Evolutionary conservation across 2,797 vertebrate species (phyloP).

Genomic region (Halcyon chelicuti): DNA sequence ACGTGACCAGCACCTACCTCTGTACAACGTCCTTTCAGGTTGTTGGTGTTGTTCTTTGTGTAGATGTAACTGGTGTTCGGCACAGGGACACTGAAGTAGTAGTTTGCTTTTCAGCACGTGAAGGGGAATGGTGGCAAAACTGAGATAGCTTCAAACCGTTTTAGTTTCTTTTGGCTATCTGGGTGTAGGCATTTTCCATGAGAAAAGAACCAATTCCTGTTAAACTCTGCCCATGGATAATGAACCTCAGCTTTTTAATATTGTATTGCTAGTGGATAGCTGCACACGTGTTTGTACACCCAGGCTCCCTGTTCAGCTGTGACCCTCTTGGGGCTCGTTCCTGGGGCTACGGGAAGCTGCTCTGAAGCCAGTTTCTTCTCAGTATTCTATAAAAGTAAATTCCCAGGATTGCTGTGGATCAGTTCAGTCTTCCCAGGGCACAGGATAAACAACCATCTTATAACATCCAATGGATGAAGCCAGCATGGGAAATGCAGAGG

Average conservation of each 20-base stretch:
- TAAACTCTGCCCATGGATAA: no score
- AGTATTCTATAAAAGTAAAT: background rate
- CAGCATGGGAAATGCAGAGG: background rate
- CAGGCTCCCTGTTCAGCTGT: background rate
- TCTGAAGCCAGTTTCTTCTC: background rate
- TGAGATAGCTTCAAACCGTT: background rate
- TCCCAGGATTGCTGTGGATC: background rate
- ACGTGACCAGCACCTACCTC: no score
- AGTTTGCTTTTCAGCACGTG: background rate
- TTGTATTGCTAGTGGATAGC: background rate
- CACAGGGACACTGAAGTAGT: background rate
- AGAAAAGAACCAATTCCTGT: background rate
- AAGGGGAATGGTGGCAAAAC: background rate
- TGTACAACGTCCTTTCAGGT: no score
- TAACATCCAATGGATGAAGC: rapidly evolving
- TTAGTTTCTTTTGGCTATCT: background rate
- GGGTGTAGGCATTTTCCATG: background rate
- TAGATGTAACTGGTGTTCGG: background rate
- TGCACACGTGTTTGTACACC: background rate
- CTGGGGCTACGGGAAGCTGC: background rate
- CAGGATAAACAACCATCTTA: background rate
- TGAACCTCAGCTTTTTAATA: background rate
- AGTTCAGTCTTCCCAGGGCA: background rate
- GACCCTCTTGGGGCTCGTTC: background rate
- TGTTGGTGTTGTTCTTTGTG: background rate